A percentile compares a stretch with the other conserved stretches of the same genome.
phyloP scores from a whole-genome alignment of 2,888 invertebrate species.

The Flexamia atlantica region DNA sequence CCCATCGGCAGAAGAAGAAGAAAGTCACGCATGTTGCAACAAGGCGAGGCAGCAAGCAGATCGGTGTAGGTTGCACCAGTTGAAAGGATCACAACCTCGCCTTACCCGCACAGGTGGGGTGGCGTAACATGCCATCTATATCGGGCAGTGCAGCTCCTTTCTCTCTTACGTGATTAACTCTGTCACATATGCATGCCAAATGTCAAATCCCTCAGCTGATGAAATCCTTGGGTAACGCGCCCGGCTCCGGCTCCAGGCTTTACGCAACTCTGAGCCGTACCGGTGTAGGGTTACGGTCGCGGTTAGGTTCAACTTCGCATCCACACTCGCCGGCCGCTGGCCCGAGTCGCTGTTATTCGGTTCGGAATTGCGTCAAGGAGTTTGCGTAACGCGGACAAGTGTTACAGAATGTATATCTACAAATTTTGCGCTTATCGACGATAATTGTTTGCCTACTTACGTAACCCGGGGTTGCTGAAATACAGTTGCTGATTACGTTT shows the following conservation, averaged over 20 bases:
- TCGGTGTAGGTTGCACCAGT: slow-evolving; percentile 2
- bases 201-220: slow-evolving; percentile 60
- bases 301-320: slow-evolving; percentile 36
- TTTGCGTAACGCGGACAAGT: slow-evolving; percentile 43
- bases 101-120: slow-evolving; percentile 1
- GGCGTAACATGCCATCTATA: slow-evolving; percentile 56
- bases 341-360: not conserved
- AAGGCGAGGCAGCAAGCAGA: not conserved
- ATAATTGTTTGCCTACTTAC: not conserved
- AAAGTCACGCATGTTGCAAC: not conserved
- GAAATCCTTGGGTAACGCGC: slow-evolving; percentile 59
- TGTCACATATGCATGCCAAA: slow-evolving; percentile 64
- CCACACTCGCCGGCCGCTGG: slow-evolving; percentile 18
- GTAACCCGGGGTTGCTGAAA: not conserved
- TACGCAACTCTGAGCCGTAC: slow-evolving; percentile 47
- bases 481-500: not conserved
- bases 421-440: not conserved
- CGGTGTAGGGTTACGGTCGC: slow-evolving; percentile 32
- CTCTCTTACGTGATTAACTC: slow-evolving; percentile 60
- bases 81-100: not conserved
- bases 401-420: slow-evolving; percentile 10
- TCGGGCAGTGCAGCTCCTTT: slow-evolving; percentile 61
- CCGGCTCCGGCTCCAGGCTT: slow-evolving; percentile 28
- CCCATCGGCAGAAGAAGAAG: not conserved
- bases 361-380: slow-evolving; percentile 27